These are phyloP conservation scores for Drosophila tripunctata DNA, from an alignment of 2,888 invertebrate genomes.

Conservation along the genomic window DNA sequence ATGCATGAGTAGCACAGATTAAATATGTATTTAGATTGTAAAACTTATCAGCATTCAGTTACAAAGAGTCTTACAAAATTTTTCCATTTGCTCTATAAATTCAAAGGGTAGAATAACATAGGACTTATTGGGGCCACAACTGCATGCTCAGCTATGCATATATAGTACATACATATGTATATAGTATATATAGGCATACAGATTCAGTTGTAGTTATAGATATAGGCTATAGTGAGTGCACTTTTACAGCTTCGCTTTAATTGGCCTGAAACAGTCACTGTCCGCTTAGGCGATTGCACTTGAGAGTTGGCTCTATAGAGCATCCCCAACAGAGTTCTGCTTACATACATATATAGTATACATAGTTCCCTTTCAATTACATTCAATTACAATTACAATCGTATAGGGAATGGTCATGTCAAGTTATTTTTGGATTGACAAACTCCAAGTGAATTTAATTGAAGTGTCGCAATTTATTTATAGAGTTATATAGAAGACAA, in stretches of 20 bases:
- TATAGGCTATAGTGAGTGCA: slow-evolving; percentile 46
- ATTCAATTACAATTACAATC: slow-evolving; percentile 52
- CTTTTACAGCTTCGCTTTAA: slow-evolving; percentile 66
- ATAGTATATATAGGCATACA: too few relatives aligned
- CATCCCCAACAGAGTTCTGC: slow-evolving; percentile 3
- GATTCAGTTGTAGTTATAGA: neutral
- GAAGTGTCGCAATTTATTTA: slow-evolving; percentile 54
- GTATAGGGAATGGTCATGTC: slow-evolving; percentile 38
- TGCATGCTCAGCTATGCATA: slow-evolving; percentile 9
- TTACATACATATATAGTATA: neutral
- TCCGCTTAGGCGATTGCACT: slow-evolving; percentile 48
- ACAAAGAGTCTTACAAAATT: slow-evolving; percentile 33
- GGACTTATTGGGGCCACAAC: slow-evolving; percentile 56
- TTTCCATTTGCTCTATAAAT: slow-evolving; percentile 48
- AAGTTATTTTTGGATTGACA: slow-evolving; percentile 59
- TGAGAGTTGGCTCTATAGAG: slow-evolving; percentile 44
- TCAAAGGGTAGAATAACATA: slow-evolving; percentile 25
- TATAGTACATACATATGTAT: slow-evolving; percentile 1
- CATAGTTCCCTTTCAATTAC: slow-evolving; percentile 9
- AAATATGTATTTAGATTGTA: slow-evolving; percentile 53
- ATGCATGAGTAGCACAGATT: slow-evolving; percentile 37
- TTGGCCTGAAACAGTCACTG: slow-evolving; percentile 51
- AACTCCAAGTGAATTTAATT: slow-evolving; percentile 56
- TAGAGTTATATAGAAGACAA: slow-evolving; percentile 1
- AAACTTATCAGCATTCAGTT: slow-evolving; percentile 56